Base-by-base conservation (phyloP, 2,113 vertebrate genomes). In the Sander lucioperca region DNA sequence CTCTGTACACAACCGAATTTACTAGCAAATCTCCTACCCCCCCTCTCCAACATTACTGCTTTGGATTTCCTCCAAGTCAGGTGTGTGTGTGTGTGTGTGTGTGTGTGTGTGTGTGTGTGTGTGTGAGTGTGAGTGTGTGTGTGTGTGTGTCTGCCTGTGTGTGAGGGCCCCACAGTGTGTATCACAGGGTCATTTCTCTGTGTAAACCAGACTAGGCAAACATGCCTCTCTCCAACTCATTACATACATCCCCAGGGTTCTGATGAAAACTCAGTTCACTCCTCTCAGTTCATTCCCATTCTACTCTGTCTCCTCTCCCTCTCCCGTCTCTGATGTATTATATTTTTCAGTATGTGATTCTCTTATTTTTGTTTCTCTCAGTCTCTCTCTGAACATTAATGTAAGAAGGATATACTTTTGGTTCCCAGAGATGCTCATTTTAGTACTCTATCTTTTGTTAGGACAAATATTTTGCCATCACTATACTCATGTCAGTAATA, bases 201-300 rank as follows among this genome's bases (percentile, higher is more conserved):
- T 90, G 91, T 82, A 90, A 90, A 93, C 72, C 79, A 65, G 61
- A 33, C 77, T 77, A 54, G 21, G 84, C 82, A 91, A 92, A 92
- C 91, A 91, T 65, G 64, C 43, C 53, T 88, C 81, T 80, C 83
- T 77, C 74, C 63, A 76, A 77, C 82, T 92, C 90, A 93, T 91
- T 86, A 89, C 63, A 78, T 63, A 71, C 78, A 80, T 86, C 87
- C 77, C 82, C 68, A 77, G 87, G 85, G 88, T 78, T 85, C 66
- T 58, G 75, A 50, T 77, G 83, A 82, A 86, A 83, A 80, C 76
- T 83, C 74, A 48, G 16, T 65, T 74, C 59, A 68, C 50, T 84
- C 77, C 43, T 45, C n/a, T n/a, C n/a, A n/a, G n/a, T n/a, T n/a
- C n/a, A 19, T 82, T 77, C 61, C 16, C n/a, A 39, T 53, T 57